phyloP scores from a whole-genome alignment of 2,113 vertebrate species.

The Pterocles orientalis region DNA sequence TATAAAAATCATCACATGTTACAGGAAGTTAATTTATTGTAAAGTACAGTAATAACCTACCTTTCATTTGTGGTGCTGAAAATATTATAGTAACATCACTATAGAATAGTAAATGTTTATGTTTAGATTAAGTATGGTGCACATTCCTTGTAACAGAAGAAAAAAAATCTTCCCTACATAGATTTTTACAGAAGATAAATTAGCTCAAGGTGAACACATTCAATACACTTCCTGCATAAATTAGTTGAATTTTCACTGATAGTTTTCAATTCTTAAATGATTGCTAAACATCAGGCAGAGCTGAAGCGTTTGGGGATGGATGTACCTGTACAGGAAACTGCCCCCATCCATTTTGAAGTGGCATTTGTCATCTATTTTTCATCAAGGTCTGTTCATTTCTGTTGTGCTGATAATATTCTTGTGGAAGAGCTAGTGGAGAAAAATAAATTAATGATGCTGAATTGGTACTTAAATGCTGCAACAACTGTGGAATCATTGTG shows the following conservation, averaged over 20 bases:
- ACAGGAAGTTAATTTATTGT: background rate
- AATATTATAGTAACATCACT: background rate
- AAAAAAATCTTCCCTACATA: background rate
- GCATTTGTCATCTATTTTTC: constrained; percentile 37
- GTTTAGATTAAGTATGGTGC: background rate
- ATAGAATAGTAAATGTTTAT: background rate
- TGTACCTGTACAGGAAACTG: constrained; percentile 22
- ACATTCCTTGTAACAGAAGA: background rate
- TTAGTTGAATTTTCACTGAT: background rate
- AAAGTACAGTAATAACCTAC: background rate
- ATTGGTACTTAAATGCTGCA: background rate
- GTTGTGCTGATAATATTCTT: constrained; percentile 4
- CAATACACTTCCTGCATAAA: background rate
- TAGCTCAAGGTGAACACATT: background rate
- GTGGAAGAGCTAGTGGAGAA: background rate
- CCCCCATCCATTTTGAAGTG: constrained; percentile 18
- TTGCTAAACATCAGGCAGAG: background rate
- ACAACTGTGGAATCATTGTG: background rate
- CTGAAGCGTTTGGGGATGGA: constrained; percentile 16
- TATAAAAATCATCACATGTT: background rate
- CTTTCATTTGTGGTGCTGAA: background rate
- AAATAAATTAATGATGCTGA: background rate
- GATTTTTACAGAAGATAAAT: background rate
- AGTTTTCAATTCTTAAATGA: background rate
- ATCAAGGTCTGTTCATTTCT: constrained; percentile 14